phyloP scores from a whole-genome alignment of 1,140 invertebrate species.

The Drosophila suzukii region DNA sequence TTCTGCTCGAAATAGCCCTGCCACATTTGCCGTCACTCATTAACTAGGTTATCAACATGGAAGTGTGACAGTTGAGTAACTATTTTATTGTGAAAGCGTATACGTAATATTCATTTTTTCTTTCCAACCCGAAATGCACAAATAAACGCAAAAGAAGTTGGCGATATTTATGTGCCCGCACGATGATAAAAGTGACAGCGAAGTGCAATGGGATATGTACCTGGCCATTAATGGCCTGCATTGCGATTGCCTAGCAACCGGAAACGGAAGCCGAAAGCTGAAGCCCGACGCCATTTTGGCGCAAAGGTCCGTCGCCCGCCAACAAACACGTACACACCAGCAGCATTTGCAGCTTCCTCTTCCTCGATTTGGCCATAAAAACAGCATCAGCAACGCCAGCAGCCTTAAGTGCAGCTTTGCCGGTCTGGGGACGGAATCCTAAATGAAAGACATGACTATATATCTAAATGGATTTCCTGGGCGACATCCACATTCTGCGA shows the following conservation, averaged over 20 bases:
- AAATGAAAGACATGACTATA: conserved; percentile 37
- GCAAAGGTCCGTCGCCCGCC: conserved; percentile 52
- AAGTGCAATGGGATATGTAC: conserved; percentile 21
- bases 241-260: conserved; percentile 43
- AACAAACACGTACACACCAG: conserved; percentile 61
- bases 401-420: conserved; percentile 53
- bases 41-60: conserved; percentile 1
- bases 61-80: conserved; percentile 7
- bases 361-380: conserved; percentile 63
- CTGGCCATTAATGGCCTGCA: conserved; percentile 52
- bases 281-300: conserved; percentile 52
- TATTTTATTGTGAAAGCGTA: conserved; percentile 13
- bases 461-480: conserved; percentile 67
- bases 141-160: conserved; percentile 22
- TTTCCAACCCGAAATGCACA: conserved; percentile 9
- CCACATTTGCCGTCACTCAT: background rate
- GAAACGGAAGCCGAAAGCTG: conserved; percentile 45
- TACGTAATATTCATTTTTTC: conserved; percentile 20
- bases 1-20: background rate
- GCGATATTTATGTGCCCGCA: conserved; percentile 54
- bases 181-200: conserved; percentile 11
- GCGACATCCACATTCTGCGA: conserved; percentile 39
- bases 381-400: conserved; percentile 31
- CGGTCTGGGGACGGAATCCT: background rate
- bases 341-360: conserved; percentile 45